A percentile compares a stretch with the other conserved stretches of the same genome.
phyloP scores from a whole-genome alignment of 2,113 vertebrate genomes.

The Amazona vittata region DNA sequence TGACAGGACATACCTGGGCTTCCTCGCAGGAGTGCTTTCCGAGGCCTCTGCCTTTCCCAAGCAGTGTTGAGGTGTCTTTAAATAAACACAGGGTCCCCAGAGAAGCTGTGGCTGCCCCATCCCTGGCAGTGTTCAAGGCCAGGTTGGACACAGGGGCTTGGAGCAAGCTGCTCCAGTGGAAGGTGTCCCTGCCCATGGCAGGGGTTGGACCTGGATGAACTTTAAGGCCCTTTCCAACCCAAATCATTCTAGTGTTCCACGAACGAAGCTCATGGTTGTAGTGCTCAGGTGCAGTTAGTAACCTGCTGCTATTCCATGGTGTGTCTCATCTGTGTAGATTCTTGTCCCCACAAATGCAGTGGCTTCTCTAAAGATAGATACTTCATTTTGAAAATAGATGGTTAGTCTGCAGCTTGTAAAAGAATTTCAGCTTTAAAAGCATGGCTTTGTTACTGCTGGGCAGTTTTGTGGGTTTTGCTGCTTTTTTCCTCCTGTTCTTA shows the following conservation, averaged over 20 bases:
- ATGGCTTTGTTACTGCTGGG: neutral
- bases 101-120: neutral
- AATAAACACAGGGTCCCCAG: neutral
- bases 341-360: neutral
- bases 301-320: neutral
- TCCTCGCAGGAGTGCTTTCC: neutral
- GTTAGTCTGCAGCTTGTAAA: neutral
- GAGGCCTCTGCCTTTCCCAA: neutral
- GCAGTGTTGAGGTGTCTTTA: neutral
- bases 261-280: fast-evolving
- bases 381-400: fast-evolving
- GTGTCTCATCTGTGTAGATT: no score
- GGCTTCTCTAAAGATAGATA: neutral
- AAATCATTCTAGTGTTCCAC: neutral
- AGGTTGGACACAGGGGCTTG: neutral
- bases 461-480: neutral
- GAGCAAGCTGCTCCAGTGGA: fast-evolving
- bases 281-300: neutral
- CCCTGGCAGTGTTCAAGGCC: neutral
- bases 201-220: neutral
- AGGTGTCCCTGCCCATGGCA: neutral
- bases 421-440: neutral
- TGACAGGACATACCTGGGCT: fast-evolving
- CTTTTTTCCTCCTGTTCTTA: fast-evolving
- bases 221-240: neutral